Conservation (phyloP, 2,113 vertebrate species). For the Balaenoptera acutorostrata region DNA sequence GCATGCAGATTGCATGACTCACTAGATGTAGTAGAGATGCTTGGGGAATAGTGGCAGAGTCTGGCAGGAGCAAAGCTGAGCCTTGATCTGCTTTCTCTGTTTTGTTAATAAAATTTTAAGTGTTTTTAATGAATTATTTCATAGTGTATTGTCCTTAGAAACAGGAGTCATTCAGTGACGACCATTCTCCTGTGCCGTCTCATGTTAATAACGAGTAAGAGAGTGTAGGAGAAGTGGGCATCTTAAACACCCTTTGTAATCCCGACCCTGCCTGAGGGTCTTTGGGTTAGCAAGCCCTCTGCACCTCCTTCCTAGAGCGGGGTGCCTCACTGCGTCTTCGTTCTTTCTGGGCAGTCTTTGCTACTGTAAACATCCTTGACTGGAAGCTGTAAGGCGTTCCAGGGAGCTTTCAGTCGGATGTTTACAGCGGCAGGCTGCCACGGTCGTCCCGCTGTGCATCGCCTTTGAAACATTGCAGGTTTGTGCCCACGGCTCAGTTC, state of each 20-base stretch:
- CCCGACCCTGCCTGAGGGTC: not conserved
- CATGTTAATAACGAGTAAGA: not conserved
- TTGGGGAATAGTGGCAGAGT: not conserved
- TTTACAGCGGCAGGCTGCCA: slow-evolving; percentile 98
- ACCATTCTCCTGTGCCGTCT: not conserved
- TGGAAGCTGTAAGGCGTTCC: slow-evolving; percentile 94
- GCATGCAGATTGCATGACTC: not conserved
- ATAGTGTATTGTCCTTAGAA: slow-evolving; percentile 22
- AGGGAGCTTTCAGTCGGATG: slow-evolving; percentile 99
- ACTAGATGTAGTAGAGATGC: slow-evolving; percentile 2
- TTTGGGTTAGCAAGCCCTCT: not conserved
- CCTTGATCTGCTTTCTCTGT: slow-evolving; percentile 35
- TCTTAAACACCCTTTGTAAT: slow-evolving; percentile 30
- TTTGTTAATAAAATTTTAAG: slow-evolving; percentile 33
- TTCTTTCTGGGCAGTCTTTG: slow-evolving; percentile 84
- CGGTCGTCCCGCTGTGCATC: slow-evolving; percentile 65
- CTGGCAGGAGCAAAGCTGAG: slow-evolving; percentile 5
- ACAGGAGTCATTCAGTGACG: slow-evolving; percentile 11
- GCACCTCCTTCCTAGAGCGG: not conserved
- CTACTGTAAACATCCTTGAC: slow-evolving; percentile 99
- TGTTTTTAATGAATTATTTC: slow-evolving; percentile 35
- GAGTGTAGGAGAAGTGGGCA: not conserved
- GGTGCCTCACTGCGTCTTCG: not conserved
- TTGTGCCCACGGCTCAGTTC: not conserved
- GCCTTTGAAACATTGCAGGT: slow-evolving; percentile 16